A percentile compares a stretch with the other conserved stretches of the same genome.
Evolutionary conservation across 2,888 invertebrate genomes (phyloP).

Genomic region (Drosophila silvestris): DNA sequence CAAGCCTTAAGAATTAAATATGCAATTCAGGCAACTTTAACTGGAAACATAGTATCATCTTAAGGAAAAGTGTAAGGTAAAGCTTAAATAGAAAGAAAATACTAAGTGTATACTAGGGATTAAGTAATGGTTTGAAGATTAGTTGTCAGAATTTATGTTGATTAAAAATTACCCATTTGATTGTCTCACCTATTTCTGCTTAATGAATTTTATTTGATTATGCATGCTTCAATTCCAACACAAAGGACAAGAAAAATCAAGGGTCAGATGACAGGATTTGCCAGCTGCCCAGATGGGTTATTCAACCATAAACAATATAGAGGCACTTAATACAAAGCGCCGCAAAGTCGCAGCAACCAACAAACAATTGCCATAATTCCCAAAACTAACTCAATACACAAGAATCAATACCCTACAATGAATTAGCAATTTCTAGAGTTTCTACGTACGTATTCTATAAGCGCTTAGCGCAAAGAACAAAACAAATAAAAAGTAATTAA

Average conservation of each 20-base stretch:
- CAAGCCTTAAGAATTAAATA: conserved; percentile 12
- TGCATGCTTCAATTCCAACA: conserved; percentile 36
- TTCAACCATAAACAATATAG: conserved; percentile 62
- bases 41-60: background rate
- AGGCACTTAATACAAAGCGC: conserved; percentile 36
- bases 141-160: conserved; percentile 11
- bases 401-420: conserved; percentile 50
- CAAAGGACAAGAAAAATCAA: conserved; percentile 14
- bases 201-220: conserved; percentile 59
- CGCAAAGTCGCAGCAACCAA: conserved; percentile 23
- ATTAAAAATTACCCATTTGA: conserved; percentile 6
- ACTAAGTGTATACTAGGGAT: background rate
- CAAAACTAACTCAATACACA: conserved; percentile 17
- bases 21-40: background rate
- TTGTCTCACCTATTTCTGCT: conserved; percentile 43
- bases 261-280: conserved; percentile 17
- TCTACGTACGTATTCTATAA: conserved; percentile 38
- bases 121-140: background rate
- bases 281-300: conserved; percentile 50
- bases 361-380: conserved; percentile 25
- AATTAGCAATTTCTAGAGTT: conserved; percentile 66
- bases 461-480: conserved; percentile 25
- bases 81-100: background rate
- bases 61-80: background rate
- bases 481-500: conserved; percentile 68